Conservation (phyloP, 2,113 vertebrate genomes). For the Poecile atricapillus region DNA sequence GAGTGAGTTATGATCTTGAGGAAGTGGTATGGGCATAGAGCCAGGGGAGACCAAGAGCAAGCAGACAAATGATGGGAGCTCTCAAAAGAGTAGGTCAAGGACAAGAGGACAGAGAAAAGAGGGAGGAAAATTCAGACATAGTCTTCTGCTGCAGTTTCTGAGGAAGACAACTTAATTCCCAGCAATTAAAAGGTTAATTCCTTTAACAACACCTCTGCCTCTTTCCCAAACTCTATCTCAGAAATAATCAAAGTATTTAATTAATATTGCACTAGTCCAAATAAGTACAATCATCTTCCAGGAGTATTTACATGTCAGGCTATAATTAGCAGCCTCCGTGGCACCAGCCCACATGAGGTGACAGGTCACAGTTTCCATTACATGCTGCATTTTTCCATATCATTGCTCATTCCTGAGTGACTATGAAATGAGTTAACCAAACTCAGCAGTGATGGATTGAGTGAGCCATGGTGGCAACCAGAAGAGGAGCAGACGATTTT, state of each 20-base stretch:
- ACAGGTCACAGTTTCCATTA: conserved; percentile 45
- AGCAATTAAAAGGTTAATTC: conserved; percentile 17
- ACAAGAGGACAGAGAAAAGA: not conserved
- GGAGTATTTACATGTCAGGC: conserved; percentile 31
- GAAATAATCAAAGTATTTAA: conserved; percentile 55
- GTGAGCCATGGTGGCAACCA: not conserved
- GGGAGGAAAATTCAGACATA: not conserved
- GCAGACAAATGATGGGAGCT: not conserved
- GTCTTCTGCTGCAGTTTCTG: not conserved
- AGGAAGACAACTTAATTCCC: not conserved
- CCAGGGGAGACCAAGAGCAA: not conserved
- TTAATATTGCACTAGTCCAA: conserved; percentile 47
- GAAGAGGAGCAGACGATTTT: not conserved
- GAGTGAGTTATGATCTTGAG: not conserved
- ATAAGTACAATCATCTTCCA: conserved; percentile 51
- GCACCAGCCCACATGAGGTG: not conserved
- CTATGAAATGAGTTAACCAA: not conserved
- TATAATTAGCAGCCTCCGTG: conserved; percentile 59
- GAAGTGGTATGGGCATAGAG: not conserved
- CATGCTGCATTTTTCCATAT: conserved; percentile 28
- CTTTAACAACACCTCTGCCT: not conserved
- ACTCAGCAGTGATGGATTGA: not conserved
- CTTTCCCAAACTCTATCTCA: not conserved
- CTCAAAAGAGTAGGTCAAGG: not conserved
- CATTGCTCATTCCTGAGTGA: not conserved